Evolutionary conservation across 2,888 invertebrate genomes (phyloP), one percentile per base, ranked within the genome.

Genomic region (Cephonodes hylas): DNA sequence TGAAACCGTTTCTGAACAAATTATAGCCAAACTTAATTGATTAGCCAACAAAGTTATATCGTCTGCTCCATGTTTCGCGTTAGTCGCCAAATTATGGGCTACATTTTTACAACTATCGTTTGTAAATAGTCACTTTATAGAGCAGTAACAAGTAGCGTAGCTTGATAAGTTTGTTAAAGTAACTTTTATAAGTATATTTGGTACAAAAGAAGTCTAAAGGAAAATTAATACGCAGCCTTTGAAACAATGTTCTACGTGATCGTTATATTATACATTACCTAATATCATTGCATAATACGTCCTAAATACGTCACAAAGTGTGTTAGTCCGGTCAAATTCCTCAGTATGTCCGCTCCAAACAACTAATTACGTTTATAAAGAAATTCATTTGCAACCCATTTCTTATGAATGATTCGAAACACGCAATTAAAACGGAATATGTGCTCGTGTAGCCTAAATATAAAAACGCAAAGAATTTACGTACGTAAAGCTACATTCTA

Each of bases 381-480:
- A 27, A 31, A 18, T 53, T 53, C 18, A 31, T 31, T 53, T 18
- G 0, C 8, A 53, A 31, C 53, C 23, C 34, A 27, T 27, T 42
- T 61, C 58, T 58, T 48, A 53, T 53, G 31, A 53, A 53, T 53
- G 53, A 53, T 53, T n/a, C 58, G 25, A 42, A 53, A 53, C 53
- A 53, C 53, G 53, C 53, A 53, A 53, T 53, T 53, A 53, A 53
- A 53, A 53, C 18, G 53, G 53, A 53, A 53, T 53, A 53, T 53
- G 53, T 18, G 46, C 23, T 46, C 45, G 46, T 46, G 53, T 53
- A 53, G 53, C 53, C 53, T 53, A 27, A 53, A 53, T 53, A 53
- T 53, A 53, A 53, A 53, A 31, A 18, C 18, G 4, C 18, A 7
- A 53, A 53, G 31, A 18, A 53, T 53, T 53, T 46, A 20, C 18